Base-by-base conservation (phyloP, 2,888 invertebrate genomes). In the Tortrix viridana region DNA sequence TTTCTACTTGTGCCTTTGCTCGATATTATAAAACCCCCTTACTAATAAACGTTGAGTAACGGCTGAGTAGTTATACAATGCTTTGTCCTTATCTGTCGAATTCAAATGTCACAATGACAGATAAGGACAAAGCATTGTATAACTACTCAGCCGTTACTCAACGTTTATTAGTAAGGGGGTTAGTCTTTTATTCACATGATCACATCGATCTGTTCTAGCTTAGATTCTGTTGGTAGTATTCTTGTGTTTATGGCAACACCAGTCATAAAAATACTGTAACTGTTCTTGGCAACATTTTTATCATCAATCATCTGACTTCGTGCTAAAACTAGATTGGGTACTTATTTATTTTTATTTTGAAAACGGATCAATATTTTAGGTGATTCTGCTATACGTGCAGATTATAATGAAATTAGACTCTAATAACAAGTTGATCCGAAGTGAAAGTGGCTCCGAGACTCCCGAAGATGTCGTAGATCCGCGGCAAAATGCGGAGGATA, bases 391-490 rank as follows among this genome's bases (percentile, higher is more conserved):
- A 43, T 20, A 47, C 43, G 65, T 61, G 57, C 52, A 58, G 58
- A 55, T 52, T 79, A 85, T 69, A 73, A 92, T 92, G 92, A 92
- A 92, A 84, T 76, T 92, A 64, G 92, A 92, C 68, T 90, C 92
- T 14, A 92, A 92, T 77, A 89, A 92, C 73, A 92, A 92, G 74
- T 83, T 89, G 84, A 88, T 90, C 68, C 89, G 86, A 70, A 89
- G 82, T 70, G 90, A 90, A 59, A 84, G 84, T 67, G 86, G 88
- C 47, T 78, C 88, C 14, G 89, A 89, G 55, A 82, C 86, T 26
- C 85, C 91, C 1, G 92, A 92, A 67, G 91, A 90, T 65, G 84
- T 86, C 7, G 82, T 86, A 44, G 90, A 90, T 65, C 86, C 89
- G 53, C 82, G 91, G 48, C 91, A 91, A 74, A 91, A 90, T 68